These are phyloP conservation scores for Thelaira solivaga DNA, from an alignment of 2,888 invertebrate genomes.

Conservation along the genomic window DNA sequence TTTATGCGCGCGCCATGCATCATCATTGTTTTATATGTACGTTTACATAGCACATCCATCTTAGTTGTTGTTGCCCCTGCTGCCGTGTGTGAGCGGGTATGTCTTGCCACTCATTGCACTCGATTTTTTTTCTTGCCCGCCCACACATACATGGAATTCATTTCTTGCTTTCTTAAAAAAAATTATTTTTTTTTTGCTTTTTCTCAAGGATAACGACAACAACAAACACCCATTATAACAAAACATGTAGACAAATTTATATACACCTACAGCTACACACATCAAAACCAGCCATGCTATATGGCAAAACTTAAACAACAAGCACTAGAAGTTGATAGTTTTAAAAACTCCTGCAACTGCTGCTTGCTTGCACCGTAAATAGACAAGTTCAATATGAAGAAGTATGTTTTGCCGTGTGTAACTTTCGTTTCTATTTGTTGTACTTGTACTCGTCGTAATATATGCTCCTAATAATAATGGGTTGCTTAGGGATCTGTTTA, in stretches of 20 bases:
- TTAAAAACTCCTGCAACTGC: slow-evolving; percentile 28
- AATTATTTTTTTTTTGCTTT: neutral
- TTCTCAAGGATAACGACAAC: slow-evolving; percentile 52
- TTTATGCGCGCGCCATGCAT: slow-evolving; percentile 71
- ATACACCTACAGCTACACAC: neutral
- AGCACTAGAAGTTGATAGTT: slow-evolving; percentile 40
- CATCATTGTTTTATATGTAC: slow-evolving; percentile 65
- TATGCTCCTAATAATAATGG: slow-evolving; percentile 54
- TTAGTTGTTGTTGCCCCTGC: slow-evolving; percentile 55
- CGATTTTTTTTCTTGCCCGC: slow-evolving; percentile 10
- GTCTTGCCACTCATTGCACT: slow-evolving; percentile 56
- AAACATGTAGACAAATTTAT: neutral
- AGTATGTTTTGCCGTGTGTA: neutral
- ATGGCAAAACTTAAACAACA: slow-evolving; percentile 18
- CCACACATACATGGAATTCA: slow-evolving; percentile 42
- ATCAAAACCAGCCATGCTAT: neutral
- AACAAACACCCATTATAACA: neutral
- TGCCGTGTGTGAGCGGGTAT: neutral
- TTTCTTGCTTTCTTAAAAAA: slow-evolving; percentile 30
- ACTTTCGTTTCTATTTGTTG: slow-evolving; percentile 9
- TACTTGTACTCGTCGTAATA: slow-evolving; percentile 19
- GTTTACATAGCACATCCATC: slow-evolving; percentile 73
- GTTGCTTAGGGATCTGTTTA: slow-evolving; percentile 55
- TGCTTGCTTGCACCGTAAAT: slow-evolving; percentile 37
- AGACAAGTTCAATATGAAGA: slow-evolving; percentile 39